phyloP scores from a whole-genome alignment of 2,888 invertebrate genomes.

The Chydorus sphaericus region DNA sequence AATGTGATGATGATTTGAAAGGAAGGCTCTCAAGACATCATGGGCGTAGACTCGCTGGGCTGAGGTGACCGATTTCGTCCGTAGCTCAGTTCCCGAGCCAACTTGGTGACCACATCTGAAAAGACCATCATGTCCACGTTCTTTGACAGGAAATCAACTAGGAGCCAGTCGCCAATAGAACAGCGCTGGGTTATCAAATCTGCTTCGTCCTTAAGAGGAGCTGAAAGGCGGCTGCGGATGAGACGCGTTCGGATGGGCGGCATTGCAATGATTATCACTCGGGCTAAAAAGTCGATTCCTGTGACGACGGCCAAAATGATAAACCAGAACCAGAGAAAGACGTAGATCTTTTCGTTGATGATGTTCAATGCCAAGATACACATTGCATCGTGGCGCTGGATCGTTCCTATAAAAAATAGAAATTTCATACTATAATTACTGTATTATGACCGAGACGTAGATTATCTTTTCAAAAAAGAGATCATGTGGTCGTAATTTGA shows the following conservation, averaged over 20 bases:
- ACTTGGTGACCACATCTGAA: slow-evolving; percentile 16
- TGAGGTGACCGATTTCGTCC: neutral
- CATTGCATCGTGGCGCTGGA: slow-evolving; percentile 24
- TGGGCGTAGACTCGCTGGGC: neutral
- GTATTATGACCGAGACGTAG: no score
- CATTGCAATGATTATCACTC: slow-evolving; percentile 20
- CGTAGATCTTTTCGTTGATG: slow-evolving; percentile 24
- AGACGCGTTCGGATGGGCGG: slow-evolving; percentile 20
- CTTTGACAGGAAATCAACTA: slow-evolving; percentile 18
- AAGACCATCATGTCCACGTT: slow-evolving; percentile 21
- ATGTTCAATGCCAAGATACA: slow-evolving; percentile 26
- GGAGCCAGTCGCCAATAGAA: slow-evolving; percentile 20
- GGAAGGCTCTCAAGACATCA: neutral
- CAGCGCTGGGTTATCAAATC: slow-evolving; percentile 15
- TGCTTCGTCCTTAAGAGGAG: slow-evolving; percentile 14
- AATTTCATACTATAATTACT: no score
- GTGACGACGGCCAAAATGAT: slow-evolving; percentile 19
- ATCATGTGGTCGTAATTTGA: no score
- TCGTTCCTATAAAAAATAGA: slow-evolving; percentile 24
- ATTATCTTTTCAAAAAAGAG: no score
- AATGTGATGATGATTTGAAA: neutral
- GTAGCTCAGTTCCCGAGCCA: slow-evolving; percentile 14
- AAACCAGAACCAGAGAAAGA: slow-evolving; percentile 22
- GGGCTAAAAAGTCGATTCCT: slow-evolving; percentile 19
- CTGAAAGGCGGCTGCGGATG: slow-evolving; percentile 37